Conservation (phyloP, 2,113 vertebrate species). For the Ondatra zibethicus region DNA sequence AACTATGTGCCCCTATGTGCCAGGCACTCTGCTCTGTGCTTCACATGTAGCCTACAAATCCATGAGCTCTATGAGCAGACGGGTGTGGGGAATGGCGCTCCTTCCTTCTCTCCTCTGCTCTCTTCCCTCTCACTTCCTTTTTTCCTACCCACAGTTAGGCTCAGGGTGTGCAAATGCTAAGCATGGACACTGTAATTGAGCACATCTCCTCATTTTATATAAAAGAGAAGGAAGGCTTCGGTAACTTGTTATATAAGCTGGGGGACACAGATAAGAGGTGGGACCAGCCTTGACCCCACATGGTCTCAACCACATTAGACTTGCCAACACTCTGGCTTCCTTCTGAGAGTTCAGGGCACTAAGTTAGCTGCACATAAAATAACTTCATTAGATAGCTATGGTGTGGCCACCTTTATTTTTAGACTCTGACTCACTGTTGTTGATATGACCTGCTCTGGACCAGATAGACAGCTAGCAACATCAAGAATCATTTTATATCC, state of each 20-base stretch:
- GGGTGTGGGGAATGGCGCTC: neutral
- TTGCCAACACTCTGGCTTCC: conserved; percentile 15
- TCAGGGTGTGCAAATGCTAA: neutral
- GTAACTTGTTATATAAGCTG: neutral
- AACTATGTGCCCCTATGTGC: neutral
- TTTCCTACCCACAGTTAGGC: neutral
- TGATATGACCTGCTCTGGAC: conserved; percentile 58
- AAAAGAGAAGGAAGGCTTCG: neutral
- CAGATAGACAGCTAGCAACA: conserved; percentile 14
- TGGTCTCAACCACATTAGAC: neutral
- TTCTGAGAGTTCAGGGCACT: conserved; percentile 15
- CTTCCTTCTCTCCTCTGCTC: no score
- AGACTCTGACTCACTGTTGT: conserved; percentile 67
- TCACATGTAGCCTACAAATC: neutral
- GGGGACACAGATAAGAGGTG: neutral
- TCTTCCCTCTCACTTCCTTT: neutral
- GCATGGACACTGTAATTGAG: neutral
- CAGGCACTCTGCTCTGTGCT: neutral
- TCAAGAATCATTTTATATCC: conserved; percentile 15
- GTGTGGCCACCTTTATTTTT: conserved; percentile 59
- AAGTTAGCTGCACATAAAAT: conserved; percentile 41
- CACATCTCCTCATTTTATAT: neutral
- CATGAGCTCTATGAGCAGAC: neutral
- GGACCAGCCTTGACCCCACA: neutral
- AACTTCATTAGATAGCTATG: conserved; percentile 50